phyloP scores from a whole-genome alignment of 2,113 vertebrate genomes.

The Lamprotornis superbus region DNA sequence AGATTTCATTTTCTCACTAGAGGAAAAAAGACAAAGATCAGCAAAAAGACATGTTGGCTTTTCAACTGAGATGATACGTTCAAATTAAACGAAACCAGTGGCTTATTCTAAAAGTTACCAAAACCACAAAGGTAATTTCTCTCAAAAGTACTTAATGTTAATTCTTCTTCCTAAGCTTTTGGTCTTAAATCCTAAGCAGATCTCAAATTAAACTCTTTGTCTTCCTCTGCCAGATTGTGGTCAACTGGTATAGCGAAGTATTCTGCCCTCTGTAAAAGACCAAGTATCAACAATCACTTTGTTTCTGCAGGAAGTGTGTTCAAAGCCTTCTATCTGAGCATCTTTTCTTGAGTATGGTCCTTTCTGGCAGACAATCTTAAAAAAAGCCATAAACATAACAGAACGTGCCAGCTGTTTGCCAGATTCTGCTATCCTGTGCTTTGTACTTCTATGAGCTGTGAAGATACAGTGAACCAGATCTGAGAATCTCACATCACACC shows the following conservation, averaged over 20 bases:
- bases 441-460: neutral
- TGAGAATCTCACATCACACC: neutral
- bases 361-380: conserved; percentile 26
- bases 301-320: neutral
- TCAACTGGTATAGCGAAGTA: neutral
- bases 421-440: neutral
- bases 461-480: neutral
- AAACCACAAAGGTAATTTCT: neutral
- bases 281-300: neutral
- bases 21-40: neutral
- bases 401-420: neutral
- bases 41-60: neutral
- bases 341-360: neutral
- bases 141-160: neutral
- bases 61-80: neutral
- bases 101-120: neutral
- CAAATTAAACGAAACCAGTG: neutral
- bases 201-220: neutral
- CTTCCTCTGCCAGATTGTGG: neutral
- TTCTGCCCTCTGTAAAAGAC: neutral
- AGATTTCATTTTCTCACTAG: neutral
- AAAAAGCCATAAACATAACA: conserved; percentile 3
- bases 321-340: neutral
- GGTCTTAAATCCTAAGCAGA: neutral
- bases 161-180: neutral